Evolutionary conservation across 2,888 invertebrate genomes (phyloP).

Genomic region (Amiota communis): DNA sequence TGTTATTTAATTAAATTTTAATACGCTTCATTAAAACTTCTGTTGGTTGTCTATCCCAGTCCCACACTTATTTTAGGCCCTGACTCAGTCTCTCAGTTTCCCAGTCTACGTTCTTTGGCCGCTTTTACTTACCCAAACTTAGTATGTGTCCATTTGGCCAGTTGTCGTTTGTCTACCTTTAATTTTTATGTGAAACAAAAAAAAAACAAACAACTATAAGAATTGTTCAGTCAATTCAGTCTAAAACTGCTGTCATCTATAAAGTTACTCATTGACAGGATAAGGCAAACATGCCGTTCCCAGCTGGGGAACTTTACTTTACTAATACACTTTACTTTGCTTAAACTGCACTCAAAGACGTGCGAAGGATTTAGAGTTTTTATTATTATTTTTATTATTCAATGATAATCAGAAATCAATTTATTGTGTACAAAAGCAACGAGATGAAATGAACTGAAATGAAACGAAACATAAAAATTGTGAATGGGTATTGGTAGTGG

Average conservation of each 20-base stretch:
- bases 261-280: too few relatives aligned
- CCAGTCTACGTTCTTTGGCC: too few relatives aligned
- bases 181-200: too few relatives aligned
- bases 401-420: conserved; percentile 66
- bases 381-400: conserved; percentile 48
- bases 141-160: too few relatives aligned
- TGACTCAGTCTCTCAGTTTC: too few relatives aligned
- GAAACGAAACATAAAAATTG: neutral
- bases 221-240: too few relatives aligned
- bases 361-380: conserved; percentile 46
- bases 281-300: neutral
- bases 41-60: conserved; percentile 32
- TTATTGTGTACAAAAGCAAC: conserved; percentile 53
- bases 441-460: neutral
- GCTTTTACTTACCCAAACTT: too few relatives aligned
- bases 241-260: too few relatives aligned
- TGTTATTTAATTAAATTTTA: conserved; percentile 66
- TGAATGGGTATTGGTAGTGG: too few relatives aligned
- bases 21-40: conserved; percentile 64
- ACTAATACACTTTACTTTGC: neutral
- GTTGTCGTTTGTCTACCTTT: too few relatives aligned
- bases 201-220: too few relatives aligned
- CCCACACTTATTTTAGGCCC: too few relatives aligned
- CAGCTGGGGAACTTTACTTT: neutral
- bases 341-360: neutral